Base-by-base conservation (phyloP, 2,113 vertebrate species). In the Upupa epops region DNA sequence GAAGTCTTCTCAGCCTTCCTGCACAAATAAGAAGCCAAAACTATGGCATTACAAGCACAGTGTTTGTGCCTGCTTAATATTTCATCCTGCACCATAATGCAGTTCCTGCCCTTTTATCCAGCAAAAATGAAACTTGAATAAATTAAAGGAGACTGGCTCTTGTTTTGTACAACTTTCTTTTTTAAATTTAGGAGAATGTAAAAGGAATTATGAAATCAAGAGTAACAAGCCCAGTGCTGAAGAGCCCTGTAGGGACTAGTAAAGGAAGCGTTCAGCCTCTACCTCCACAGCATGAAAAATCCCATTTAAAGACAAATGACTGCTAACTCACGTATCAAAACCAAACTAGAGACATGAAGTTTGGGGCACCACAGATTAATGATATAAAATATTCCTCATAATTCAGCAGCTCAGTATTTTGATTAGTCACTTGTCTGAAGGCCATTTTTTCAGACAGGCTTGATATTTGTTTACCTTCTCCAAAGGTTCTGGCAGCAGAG, bases 71-170 rank as follows among this genome's bases (percentile, higher is more conserved):
- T 31, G 17, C 54, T 86, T 65, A 84, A 71, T 76, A 86, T 81
- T 84, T 87, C 54, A 89, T 49, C 61, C 73, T 2, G 3, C 37
- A 54, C 29, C 84, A 69, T n/a, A 86, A 78, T 4, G 15, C 15
- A 74, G 55, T 52, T 60, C 49, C 54, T 60, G 20, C 55, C 4
- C 17, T 84, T 92, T 82, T 31, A 61, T 84, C 61, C 63, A 78
- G 32, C 70, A 93, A 92, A 94, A 90, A 31, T 51, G 58, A 93
- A 95, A 95, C 74, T 46, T 65, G 32, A 75, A 52, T 55, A 77
- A 70, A 72, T 77, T 77, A 66, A 63, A 88, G 69, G 26, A 84
- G 66, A 49, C 19, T 68, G 34, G 49, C 77, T 84, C 45, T 87
- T 56, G 36, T 32, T 49, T 42, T 76, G 42, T 0, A 3, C 17